Conservation (phyloP, 2,113 vertebrate genomes). For the Leptodactylus fuscus region DNA sequence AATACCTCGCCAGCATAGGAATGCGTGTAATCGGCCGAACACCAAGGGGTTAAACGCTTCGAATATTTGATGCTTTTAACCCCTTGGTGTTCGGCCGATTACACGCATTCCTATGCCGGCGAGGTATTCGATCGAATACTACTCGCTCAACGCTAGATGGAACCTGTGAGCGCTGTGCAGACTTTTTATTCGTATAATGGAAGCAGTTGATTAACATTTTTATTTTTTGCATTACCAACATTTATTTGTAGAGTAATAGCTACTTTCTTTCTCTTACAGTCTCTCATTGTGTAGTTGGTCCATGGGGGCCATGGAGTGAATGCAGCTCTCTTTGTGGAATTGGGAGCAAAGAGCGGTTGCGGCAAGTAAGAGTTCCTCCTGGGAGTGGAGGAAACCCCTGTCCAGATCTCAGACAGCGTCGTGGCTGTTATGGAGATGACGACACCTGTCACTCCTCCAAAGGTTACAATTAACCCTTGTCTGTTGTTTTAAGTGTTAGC, state of each 20-base stretch:
- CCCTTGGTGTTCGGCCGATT: too few species aligned
- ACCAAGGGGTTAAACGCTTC: too few species aligned
- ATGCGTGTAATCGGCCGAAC: too few species aligned
- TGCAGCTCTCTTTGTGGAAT: slow-evolving; percentile 82
- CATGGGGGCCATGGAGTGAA: slow-evolving; percentile 83
- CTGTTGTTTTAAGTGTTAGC: background rate
- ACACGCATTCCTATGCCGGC: too few species aligned
- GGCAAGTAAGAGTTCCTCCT: slow-evolving; percentile 81
- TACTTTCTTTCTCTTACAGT: slow-evolving; percentile 70
- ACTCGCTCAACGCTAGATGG: too few species aligned
- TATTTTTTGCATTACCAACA: background rate
- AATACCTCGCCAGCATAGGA: too few species aligned
- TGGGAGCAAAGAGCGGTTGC: slow-evolving; percentile 80
- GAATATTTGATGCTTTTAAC: too few species aligned
- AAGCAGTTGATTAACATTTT: background rate
- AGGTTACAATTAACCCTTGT: slow-evolving; percentile 69
- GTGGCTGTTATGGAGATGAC: slow-evolving; percentile 83
- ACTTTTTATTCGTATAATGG: background rate
- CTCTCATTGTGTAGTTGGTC: slow-evolving; percentile 79
- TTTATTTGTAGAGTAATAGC: background rate
- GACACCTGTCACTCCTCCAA: slow-evolving; percentile 72
- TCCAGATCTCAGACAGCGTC: slow-evolving; percentile 83
- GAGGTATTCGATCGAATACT: too few species aligned
- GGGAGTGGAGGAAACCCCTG: slow-evolving; percentile 83
- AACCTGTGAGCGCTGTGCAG: too few species aligned